A percentile compares a stretch with the other conserved stretches of the same genome.
phyloP scores from a whole-genome alignment of 2,797 vertebrate species.

The Tinamus major region DNA sequence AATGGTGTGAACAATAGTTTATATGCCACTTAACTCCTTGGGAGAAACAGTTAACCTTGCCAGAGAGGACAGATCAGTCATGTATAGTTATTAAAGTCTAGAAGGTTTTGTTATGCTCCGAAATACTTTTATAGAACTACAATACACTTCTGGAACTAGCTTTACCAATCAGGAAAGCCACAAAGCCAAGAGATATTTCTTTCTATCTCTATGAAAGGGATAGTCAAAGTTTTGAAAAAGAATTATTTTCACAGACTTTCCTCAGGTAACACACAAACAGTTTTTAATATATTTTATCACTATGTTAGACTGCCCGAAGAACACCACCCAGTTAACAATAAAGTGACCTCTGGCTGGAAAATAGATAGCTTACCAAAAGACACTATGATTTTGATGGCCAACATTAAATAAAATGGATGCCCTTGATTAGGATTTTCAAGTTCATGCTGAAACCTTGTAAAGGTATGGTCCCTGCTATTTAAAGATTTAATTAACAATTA shows the following conservation, averaged over 20 bases:
- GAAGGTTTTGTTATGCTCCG: constrained; percentile 79
- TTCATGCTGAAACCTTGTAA: constrained; percentile 55
- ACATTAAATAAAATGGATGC: constrained; percentile 17
- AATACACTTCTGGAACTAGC: constrained; percentile 24
- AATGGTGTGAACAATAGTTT: constrained; percentile 86
- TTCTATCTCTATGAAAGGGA: constrained; percentile 28
- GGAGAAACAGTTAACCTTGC: constrained; percentile 86
- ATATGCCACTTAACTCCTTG: constrained; percentile 86
- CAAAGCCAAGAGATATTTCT: constrained; percentile 49
- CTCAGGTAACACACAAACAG: constrained; percentile 34
- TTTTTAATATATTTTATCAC: constrained; percentile 25
- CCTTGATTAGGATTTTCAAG: constrained; percentile 68
- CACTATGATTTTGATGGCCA: constrained; percentile 19
- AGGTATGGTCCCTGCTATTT: constrained; percentile 21
- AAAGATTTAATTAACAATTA: constrained; percentile 65
- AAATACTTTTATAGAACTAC: constrained; percentile 74
- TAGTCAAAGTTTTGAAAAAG: not conserved
- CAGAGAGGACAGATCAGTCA: constrained; percentile 83
- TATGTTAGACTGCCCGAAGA: constrained; percentile 19
- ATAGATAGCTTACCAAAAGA: constrained; percentile 34
- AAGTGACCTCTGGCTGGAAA: not conserved
- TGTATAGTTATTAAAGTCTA: constrained; percentile 83
- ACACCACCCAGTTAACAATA: constrained; percentile 18
- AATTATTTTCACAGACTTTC: not conserved
- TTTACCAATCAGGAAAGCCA: constrained; percentile 60